Conservation (phyloP, 2,797 vertebrate genomes). For the Cirrhinus mrigala region DNA sequence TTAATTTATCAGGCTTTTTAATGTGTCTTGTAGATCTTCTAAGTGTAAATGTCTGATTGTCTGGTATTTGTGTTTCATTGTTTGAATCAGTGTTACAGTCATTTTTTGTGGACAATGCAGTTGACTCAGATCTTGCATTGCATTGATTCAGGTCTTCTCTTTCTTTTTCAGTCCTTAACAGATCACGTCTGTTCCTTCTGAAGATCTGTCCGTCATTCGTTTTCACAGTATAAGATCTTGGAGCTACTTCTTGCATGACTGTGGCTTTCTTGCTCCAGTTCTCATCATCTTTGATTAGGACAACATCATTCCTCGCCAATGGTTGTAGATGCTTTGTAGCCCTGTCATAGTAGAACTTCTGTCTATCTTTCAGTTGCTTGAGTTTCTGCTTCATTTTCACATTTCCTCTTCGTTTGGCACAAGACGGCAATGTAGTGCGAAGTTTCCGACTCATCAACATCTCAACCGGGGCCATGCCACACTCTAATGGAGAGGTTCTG, state of each 20-base stretch:
- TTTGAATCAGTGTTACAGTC: no score
- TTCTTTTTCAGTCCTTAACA: no score
- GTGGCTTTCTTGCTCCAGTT: conserved; percentile 37
- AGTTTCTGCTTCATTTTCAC: background rate
- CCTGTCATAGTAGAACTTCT: conserved; percentile 43
- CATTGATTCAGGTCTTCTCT: no score
- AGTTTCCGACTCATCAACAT: conserved; percentile 32
- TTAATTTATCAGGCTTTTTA: conserved; percentile 4
- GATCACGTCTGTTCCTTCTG: conserved; percentile 45
- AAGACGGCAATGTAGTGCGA: conserved; percentile 1
- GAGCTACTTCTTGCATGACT: no score
- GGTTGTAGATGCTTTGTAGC: conserved; percentile 7
- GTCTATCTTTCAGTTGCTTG: background rate
- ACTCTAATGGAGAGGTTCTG: conserved; percentile 42
- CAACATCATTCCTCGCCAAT: conserved; percentile 5
- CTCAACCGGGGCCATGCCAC: conserved; percentile 43
- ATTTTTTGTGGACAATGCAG: no score
- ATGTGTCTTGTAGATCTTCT: conserved; percentile 1
- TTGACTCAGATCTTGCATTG: no score
- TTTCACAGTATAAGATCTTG: conserved; percentile 43
- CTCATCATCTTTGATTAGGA: conserved; percentile 21
- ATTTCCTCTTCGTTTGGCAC: background rate
- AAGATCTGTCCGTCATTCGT: conserved; percentile 46
- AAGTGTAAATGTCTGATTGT: background rate
- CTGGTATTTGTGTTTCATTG: no score